A percentile compares a stretch with the other conserved stretches of the same genome.
Evolutionary conservation across 2,797 vertebrate genomes (phyloP).

Genomic region (Galaxias olidus): DNA sequence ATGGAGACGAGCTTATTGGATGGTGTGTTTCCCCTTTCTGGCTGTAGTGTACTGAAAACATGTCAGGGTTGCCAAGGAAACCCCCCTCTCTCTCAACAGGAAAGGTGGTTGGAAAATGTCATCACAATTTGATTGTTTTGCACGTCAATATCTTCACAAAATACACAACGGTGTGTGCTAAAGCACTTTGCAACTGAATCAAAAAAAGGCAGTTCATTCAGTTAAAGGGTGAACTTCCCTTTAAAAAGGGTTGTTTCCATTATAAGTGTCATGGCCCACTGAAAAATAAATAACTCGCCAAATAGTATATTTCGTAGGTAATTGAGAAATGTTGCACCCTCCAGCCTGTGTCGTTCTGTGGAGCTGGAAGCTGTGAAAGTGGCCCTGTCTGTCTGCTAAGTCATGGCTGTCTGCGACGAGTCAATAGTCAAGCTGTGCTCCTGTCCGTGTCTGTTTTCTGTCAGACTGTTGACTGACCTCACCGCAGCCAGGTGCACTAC

Average conservation of each 20-base stretch:
- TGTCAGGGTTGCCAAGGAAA: too few relatives aligned
- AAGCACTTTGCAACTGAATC: too few relatives aligned
- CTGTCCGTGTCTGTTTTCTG: constrained; percentile 2
- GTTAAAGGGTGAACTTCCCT: too few relatives aligned
- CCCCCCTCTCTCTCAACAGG: too few relatives aligned
- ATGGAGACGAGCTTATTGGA: constrained; percentile 40
- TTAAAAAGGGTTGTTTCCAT: too few relatives aligned
- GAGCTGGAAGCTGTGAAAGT: constrained; percentile 11
- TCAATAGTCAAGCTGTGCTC: background rate
- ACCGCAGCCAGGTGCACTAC: background rate
- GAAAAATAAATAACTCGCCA: background rate
- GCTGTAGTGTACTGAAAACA: constrained; percentile 1
- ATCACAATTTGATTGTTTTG: too few relatives aligned
- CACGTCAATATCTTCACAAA: too few relatives aligned
- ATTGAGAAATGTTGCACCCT: constrained; percentile 13
- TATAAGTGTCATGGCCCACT: background rate
- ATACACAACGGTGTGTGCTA: too few relatives aligned
- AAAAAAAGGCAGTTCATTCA: too few relatives aligned
- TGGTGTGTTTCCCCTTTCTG: constrained; percentile 28
- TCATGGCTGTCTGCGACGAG: background rate
- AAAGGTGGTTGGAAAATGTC: too few relatives aligned
- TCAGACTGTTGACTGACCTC: background rate
- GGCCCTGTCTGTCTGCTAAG: constrained; percentile 21
- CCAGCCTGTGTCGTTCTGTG: background rate
- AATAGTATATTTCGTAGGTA: background rate